Conservation (phyloP, 2,797 vertebrate genomes). For the Apodemus agrarius region DNA sequence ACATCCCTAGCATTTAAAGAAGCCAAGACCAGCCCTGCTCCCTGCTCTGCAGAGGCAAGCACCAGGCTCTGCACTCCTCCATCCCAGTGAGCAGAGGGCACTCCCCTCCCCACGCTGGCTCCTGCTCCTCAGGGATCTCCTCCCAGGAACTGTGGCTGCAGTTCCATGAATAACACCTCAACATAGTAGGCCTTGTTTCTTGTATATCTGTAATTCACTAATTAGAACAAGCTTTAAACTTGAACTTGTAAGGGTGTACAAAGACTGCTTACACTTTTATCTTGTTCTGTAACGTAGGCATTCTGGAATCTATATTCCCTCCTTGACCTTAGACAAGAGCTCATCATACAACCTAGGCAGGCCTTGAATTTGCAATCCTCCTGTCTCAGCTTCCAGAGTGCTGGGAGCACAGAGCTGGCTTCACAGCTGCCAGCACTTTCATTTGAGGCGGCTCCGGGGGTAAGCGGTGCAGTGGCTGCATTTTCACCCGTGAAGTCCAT, state of each 20-base stretch:
- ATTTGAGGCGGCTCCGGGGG: neutral
- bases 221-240: constrained; percentile 19
- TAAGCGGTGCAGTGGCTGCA: too few relatives aligned
- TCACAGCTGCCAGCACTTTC: neutral
- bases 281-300: accelerated
- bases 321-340: neutral
- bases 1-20: too few relatives aligned
- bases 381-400: neutral
- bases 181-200: neutral
- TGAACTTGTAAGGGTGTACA: neutral
- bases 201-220: neutral
- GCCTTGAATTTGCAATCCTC: neutral
- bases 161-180: neutral
- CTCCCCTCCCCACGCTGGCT: too few relatives aligned
- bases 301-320: neutral
- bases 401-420: neutral
- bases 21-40: accelerated
- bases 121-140: neutral
- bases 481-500: neutral
- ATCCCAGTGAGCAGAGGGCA: too few relatives aligned
- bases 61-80: too few relatives aligned
- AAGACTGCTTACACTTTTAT: neutral
- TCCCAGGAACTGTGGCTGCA: neutral
- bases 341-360: neutral
- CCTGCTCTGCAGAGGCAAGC: too few relatives aligned